These are phyloP conservation scores for Coranthus polyacanthus DNA, from an alignment of 2,797 vertebrate species.

Conservation along the genomic window DNA sequence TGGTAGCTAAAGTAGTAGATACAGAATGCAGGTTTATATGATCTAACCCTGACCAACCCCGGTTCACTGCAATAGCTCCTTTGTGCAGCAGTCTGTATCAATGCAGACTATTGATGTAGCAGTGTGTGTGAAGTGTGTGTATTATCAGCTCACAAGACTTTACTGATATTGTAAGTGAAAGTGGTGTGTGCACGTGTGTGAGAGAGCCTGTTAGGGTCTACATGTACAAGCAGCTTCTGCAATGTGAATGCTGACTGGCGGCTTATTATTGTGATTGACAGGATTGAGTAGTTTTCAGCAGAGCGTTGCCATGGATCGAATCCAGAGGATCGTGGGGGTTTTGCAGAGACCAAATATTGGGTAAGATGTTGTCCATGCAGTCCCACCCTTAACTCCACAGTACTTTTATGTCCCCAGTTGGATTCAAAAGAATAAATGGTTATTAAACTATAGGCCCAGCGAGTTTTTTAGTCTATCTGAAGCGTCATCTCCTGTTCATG, in stretches of 20 bases:
- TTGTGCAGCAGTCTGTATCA: conserved; percentile 46
- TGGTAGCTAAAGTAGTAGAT: conserved; percentile 20
- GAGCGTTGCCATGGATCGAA: conserved; percentile 95
- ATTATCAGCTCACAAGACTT: conserved; percentile 48
- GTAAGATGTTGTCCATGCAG: conserved; percentile 78
- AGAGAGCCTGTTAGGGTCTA: background rate
- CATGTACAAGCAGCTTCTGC: conserved; percentile 12
- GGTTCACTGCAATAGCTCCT: conserved; percentile 6
- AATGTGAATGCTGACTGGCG: conserved; percentile 46
- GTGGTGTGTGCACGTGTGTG: conserved; percentile 15
- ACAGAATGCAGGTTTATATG: conserved; percentile 38
- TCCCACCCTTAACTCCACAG: background rate
- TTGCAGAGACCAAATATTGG: conserved; percentile 92
- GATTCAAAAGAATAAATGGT: too few species aligned
- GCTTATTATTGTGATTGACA: conserved; percentile 77
- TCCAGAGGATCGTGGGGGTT: conserved; percentile 94
- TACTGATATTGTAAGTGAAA: conserved; percentile 35
- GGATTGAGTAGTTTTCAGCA: conserved; percentile 95
- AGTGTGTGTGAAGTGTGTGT: conserved; percentile 45
- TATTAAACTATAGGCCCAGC: too few species aligned
- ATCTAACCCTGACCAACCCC: conserved; percentile 18
- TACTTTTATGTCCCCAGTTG: background rate
- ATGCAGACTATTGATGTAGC: conserved; percentile 48
- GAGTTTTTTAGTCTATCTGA: too few species aligned
- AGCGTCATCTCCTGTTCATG: conserved; percentile 43